Conservation (phyloP, 2,113 vertebrate species). For the Cathartes aura region DNA sequence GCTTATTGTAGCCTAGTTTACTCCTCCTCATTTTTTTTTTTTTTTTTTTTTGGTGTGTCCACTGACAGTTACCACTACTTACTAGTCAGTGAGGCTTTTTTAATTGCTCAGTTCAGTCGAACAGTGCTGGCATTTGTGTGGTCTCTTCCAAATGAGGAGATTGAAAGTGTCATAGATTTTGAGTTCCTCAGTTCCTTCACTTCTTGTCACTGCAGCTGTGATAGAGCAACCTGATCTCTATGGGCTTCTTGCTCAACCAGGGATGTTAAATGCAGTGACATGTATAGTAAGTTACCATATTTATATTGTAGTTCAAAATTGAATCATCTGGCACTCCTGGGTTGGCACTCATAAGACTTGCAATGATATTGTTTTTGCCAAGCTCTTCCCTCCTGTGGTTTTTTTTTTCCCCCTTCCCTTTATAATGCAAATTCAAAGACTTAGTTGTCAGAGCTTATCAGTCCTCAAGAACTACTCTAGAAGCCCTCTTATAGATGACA, state of each 20-base stretch:
- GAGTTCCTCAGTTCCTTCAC: background rate
- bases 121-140: background rate
- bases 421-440: background rate
- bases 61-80: background rate
- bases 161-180: background rate
- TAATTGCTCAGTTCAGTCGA: background rate
- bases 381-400: background rate
- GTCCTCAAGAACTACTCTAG: background rate
- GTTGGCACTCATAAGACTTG: background rate
- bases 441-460: background rate
- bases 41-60: background rate
- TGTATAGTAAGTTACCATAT: background rate
- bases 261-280: background rate
- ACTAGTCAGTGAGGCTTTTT: background rate
- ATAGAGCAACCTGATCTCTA: background rate
- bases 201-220: background rate
- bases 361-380: background rate
- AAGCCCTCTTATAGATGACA: background rate
- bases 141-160: background rate
- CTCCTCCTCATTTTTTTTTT: rapidly evolving
- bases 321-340: background rate
- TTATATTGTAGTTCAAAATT: background rate
- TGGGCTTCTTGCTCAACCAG: background rate
- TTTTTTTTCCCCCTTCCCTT: background rate
- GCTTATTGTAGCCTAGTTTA: background rate